These are phyloP conservation scores for Thalassarche chlororhynchos DNA, from an alignment of 2,113 vertebrate species.

Conservation along the genomic window DNA sequence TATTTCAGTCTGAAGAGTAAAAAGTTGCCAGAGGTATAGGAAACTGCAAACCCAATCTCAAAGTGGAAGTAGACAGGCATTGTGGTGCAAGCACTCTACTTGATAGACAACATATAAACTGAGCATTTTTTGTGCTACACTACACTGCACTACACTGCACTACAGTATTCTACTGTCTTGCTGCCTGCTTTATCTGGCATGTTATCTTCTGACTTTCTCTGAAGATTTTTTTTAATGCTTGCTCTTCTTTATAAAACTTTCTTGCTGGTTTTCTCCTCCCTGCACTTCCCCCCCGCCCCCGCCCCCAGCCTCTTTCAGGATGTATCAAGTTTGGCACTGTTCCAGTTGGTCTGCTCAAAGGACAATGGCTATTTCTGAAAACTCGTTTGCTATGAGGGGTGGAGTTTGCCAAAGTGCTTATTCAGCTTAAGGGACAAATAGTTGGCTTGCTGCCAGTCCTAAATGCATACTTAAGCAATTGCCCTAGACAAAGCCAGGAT, in stretches of 20 bases:
- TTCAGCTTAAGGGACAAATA: not conserved
- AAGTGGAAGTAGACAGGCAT: not conserved
- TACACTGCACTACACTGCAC: not conserved
- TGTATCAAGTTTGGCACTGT: not conserved
- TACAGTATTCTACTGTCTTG: not conserved
- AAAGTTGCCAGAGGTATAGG: not conserved
- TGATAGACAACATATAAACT: not conserved
- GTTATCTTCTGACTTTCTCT: not conserved
- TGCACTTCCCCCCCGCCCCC: not conserved
- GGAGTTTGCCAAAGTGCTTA: constrained; percentile 16
- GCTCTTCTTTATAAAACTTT: not conserved
- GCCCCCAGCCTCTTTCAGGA: not conserved
- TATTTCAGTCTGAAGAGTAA: not conserved
- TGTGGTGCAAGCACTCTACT: not conserved
- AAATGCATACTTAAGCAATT: not conserved
- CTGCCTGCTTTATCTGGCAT: not conserved
- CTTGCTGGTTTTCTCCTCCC: not conserved
- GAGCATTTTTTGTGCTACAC: not conserved
- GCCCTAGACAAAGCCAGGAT: not conserved
- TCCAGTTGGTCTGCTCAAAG: not conserved
- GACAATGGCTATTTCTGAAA: not conserved
- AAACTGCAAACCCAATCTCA: not conserved
- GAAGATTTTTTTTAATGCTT: not conserved
- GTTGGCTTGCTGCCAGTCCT: not conserved
- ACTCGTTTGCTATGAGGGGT: not conserved